Percentiles rank a stretch among this genome's conserved stretches.
Conservation (phyloP, 2,888 invertebrate species). For the Odontocerum albicorne region DNA sequence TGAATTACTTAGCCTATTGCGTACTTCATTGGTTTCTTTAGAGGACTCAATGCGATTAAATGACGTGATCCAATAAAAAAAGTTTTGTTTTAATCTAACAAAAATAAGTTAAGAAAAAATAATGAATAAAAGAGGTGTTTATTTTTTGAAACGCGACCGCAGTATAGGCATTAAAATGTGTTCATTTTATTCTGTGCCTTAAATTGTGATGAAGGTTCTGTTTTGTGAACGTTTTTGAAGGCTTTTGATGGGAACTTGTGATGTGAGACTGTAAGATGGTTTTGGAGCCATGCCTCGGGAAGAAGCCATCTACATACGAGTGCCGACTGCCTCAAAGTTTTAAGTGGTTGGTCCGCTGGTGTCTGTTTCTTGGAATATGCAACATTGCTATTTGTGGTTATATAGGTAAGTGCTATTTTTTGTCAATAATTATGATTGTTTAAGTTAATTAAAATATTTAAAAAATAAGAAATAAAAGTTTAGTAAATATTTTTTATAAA, state of each 20-base stretch:
- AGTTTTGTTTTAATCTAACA: too few relatives aligned
- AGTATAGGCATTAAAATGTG: too few relatives aligned
- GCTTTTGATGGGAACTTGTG: neutral
- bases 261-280: conserved; percentile 17
- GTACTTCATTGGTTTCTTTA: conserved; percentile 30
- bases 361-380: conserved; percentile 29
- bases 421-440: too few relatives aligned
- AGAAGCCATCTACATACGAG: conserved; percentile 7
- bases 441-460: too few relatives aligned
- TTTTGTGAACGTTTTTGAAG: neutral
- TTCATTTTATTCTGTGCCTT: neutral
- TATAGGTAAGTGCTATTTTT: conserved; percentile 33
- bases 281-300: conserved; percentile 8
- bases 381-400: conserved; percentile 33
- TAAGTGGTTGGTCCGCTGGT: conserved; percentile 21
- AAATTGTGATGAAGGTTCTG: neutral
- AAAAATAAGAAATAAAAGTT: too few relatives aligned
- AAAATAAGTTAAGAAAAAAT: too few relatives aligned
- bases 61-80: conserved; percentile 8
- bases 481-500: too few relatives aligned
- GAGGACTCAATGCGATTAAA: conserved; percentile 5
- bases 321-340: conserved; percentile 3
- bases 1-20: conserved; percentile 28
- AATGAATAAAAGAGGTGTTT: too few relatives aligned
- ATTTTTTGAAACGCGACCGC: too few relatives aligned